Evolutionary conservation across 2,113 vertebrate genomes (phyloP).

Genomic region (Pteropus alecto): DNA sequence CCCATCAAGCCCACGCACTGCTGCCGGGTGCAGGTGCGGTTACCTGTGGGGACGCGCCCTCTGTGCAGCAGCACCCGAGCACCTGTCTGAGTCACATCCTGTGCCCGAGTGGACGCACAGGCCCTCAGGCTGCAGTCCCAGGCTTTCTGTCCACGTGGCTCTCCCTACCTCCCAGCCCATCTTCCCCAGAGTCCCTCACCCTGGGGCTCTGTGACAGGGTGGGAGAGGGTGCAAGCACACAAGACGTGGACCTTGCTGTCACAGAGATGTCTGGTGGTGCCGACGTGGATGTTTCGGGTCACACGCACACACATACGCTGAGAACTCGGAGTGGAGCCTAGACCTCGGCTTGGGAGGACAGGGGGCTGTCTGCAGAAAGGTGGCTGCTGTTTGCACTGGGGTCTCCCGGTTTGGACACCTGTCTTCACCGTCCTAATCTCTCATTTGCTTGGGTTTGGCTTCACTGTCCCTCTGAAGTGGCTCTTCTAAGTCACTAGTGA

Average conservation of each 20-base stretch:
- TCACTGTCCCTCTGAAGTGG: neutral
- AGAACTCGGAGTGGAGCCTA: neutral
- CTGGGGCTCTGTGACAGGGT: neutral
- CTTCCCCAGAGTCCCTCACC: neutral
- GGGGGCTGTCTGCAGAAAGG: neutral
- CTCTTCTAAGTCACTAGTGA: neutral
- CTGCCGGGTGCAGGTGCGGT: neutral
- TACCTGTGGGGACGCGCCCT: neutral
- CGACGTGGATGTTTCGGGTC: fast-evolving
- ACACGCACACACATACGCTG: too few species aligned
- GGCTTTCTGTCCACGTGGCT: neutral
- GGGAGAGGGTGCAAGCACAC: neutral
- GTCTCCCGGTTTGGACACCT: neutral
- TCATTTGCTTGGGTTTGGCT: neutral
- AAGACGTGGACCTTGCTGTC: neutral
- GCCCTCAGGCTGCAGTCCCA: neutral
- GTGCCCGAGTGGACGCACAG: neutral
- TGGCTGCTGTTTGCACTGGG: fast-evolving
- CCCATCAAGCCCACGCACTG: neutral
- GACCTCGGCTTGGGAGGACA: neutral
- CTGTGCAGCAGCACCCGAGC: fast-evolving
- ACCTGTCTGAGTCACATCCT: too few species aligned
- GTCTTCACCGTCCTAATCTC: neutral
- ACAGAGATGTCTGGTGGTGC: neutral
- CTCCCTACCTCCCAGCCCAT: neutral